Base-by-base conservation (phyloP, 2,797 vertebrate genomes). In the Rhyacichthys aspro region DNA sequence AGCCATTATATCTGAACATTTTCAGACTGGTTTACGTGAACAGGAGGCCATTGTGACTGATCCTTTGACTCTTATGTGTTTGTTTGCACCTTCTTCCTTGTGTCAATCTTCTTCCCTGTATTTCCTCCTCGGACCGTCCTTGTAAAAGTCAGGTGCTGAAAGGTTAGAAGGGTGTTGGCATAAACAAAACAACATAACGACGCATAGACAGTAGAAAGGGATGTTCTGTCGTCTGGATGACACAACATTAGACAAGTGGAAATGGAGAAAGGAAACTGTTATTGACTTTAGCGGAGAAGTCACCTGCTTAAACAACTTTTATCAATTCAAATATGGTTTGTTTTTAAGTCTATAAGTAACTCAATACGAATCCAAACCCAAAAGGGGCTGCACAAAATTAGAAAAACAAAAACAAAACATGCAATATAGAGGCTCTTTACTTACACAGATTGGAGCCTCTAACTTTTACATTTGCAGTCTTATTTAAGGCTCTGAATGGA, bases 131-230 rank as follows among this genome's bases (percentile, higher is more conserved):
- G 18, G 72, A 74, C 59, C 70, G 41, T 72, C 37, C 63, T 67
- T 63, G 55, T 67, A 59, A 57, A 50, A 53, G 67, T 50, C 33
- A 73, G 74, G 81, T 76, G 81, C 67, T 68, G 82, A 81, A 74
- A 70, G 60, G 62, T 62, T 33, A 0, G 65, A 52, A 43, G 75
- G 70, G 79, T 79, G 74, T 79, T 59, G 68, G 54, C 65, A 28
- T 8, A 79, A 65, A 63, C 66, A 68, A 63, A 67, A 71, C 16
- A 47, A 48, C 43, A 59, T 47, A 49, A 57, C 46, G 45, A 49
- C 16, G 55, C 57, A 43, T 34, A 43, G 60, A 43, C 58, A 44
- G 62, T 59, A 68, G 63, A 76, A 69, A 43, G 55, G 32, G 18
- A 42, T 23, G 55, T 45, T 82, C 54, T 83, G 78, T 84, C 28